Evolutionary conservation across 2,888 invertebrate genomes (phyloP).

Genomic region (Leptinotarsa tumamoca): DNA sequence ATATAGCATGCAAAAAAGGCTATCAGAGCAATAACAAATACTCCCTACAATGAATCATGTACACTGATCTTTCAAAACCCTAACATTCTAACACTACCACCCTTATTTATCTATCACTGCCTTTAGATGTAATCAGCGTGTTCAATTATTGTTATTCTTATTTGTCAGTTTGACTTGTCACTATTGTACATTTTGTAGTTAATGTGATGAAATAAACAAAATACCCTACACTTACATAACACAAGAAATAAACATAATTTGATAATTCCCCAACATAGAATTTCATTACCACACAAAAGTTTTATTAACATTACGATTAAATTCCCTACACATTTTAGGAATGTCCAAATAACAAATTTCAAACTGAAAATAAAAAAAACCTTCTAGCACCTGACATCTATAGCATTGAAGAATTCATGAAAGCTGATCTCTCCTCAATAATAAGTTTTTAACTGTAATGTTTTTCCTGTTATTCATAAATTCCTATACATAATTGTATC

Average conservation of each 20-base stretch:
- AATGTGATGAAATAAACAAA: neutral
- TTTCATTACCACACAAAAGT: neutral
- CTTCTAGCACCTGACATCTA: neutral
- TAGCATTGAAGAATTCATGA: conserved; percentile 15
- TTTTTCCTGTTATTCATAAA: neutral
- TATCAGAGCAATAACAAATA: no score
- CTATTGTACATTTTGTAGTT: no score
- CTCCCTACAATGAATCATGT: no score
- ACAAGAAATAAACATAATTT: conserved; percentile 6
- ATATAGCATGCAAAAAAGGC: neutral
- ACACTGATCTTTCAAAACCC: no score
- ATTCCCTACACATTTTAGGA: neutral
- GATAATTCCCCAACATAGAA: neutral
- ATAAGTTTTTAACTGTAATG: neutral
- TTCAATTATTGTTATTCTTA: no score
- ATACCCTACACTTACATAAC: neutral
- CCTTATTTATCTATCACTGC: neutral
- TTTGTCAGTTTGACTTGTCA: no score
- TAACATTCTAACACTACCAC: neutral
- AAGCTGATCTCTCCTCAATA: conserved; percentile 18
- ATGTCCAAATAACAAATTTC: conserved; percentile 3
- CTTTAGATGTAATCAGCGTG: no score
- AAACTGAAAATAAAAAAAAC: neutral
- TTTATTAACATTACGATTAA: conserved; percentile 2
- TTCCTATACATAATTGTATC: neutral